Evolutionary conservation across 2,888 invertebrate genomes (phyloP).

Genomic region (Xylota segnis): DNA sequence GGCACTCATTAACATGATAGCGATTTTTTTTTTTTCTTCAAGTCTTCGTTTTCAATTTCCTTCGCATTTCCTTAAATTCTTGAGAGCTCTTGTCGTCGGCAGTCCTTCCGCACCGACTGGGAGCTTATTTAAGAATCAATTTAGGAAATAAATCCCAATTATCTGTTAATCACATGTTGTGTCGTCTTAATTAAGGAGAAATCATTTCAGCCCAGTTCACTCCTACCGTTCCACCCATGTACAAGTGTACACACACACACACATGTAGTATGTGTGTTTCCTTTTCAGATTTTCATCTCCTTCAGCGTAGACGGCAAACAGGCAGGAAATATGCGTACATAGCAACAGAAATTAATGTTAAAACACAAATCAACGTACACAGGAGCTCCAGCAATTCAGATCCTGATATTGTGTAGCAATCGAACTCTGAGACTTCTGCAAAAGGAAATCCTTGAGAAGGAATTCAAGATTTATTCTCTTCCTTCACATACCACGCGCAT

Average conservation of each 20-base stretch:
- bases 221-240: background rate
- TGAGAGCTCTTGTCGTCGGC: background rate
- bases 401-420: slow-evolving; percentile 31
- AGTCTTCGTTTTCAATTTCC: slow-evolving; percentile 33
- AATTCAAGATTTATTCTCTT: slow-evolving; percentile 65
- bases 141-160: slow-evolving; percentile 71
- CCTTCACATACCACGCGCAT: slow-evolving; percentile 21
- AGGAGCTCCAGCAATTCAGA: slow-evolving; percentile 31
- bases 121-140: slow-evolving; percentile 66
- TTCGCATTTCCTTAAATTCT: slow-evolving; percentile 5
- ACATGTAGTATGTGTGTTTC: slow-evolving; percentile 27
- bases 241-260: background rate
- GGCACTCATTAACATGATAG: background rate
- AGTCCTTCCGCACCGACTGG: slow-evolving; percentile 13
- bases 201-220: slow-evolving; percentile 44
- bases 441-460: slow-evolving; percentile 57
- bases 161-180: slow-evolving; percentile 76
- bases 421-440: slow-evolving; percentile 6
- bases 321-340: slow-evolving; percentile 46
- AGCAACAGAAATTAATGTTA: slow-evolving; percentile 65
- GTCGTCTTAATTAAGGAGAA: slow-evolving; percentile 73
- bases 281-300: slow-evolving; percentile 1
- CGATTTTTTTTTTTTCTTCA: background rate
- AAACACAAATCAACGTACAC: slow-evolving; percentile 60
- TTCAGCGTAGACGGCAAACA: slow-evolving; percentile 12